These are phyloP conservation scores for Percopsis transmontana DNA, from an alignment of 2,113 vertebrate genomes.

Conservation along the genomic window DNA sequence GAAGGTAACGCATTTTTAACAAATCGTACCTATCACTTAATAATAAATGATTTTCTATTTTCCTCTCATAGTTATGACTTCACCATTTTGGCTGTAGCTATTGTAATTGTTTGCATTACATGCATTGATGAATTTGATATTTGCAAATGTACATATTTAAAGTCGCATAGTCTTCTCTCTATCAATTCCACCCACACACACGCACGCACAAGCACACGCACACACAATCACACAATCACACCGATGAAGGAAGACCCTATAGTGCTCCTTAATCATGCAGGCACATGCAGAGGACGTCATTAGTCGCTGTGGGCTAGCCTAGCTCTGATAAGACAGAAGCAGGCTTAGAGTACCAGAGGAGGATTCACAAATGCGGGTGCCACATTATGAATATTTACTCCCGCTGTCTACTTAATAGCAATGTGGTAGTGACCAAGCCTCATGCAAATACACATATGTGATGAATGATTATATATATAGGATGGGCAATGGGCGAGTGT, in stretches of 20 bases:
- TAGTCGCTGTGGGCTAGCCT: constrained; percentile 59
- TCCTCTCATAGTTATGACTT: constrained; percentile 7
- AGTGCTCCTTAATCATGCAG: constrained; percentile 64
- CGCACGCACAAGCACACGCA: neutral
- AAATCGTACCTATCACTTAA: constrained; percentile 31
- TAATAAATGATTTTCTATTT: constrained; percentile 34
- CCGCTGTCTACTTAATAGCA: constrained; percentile 43
- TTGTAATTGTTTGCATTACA: constrained; percentile 16
- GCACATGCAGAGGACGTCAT: constrained; percentile 66
- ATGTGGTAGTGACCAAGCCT: constrained; percentile 41
- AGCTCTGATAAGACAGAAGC: constrained; percentile 51
- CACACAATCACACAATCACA: neutral
- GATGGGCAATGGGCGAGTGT: constrained; percentile 33
- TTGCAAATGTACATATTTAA: constrained; percentile 14
- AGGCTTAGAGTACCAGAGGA: constrained; percentile 43
- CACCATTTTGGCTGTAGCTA: constrained; percentile 15
- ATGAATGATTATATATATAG: constrained; percentile 51
- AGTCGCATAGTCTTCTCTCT: constrained; percentile 41
- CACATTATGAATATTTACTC: constrained; percentile 54
- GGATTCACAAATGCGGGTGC: constrained; percentile 35
- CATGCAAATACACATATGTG: constrained; percentile 53
- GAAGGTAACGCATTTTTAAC: constrained; percentile 57
- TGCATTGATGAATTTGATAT: constrained; percentile 16
- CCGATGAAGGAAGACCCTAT: constrained; percentile 2
- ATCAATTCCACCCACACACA: constrained; percentile 1